Base-by-base conservation (phyloP, 2,888 invertebrate species). In the Zonitis immaculata region DNA sequence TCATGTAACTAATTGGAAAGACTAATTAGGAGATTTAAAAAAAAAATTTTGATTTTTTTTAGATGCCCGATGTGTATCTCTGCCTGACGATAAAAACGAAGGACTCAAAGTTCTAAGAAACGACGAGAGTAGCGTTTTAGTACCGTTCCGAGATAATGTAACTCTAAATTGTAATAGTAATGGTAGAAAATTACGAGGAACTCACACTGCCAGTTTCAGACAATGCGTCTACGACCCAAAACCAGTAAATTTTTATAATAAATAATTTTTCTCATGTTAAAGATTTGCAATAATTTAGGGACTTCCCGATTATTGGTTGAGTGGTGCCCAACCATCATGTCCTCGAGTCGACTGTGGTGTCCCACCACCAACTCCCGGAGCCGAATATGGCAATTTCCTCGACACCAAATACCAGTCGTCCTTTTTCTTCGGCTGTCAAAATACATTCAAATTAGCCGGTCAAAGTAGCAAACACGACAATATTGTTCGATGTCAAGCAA, bases 171-270 rank as follows among this genome's bases (percentile, higher is more conserved):
- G 95, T 69, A 83, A 84, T 47, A 85, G 84, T 49, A 81, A 86
- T 32, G 95, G 95, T 20, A 82, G 89, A 57, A 85, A 86, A 47
- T 73, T 94, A 6, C 80, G 92, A 60, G 86, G 88, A 66, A 93
- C 95, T 1, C 82, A 89, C 0, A 87, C 92, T 3, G 85, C 95
- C 6, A 81, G 84, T 1, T 95, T 94, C 74, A 85, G 96, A 56
- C 95, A 97, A 73, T 97, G 97, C 75, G 95, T 95, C 20, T 96
- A 94, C 70, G 95, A 96, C 76, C 95, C 95, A 0, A 91, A 91
- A 76, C 87, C 89, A 32, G 85, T 85, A 76, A 75, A 77, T 67
- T 52, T 35, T 44, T 42, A 52, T 16, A 52, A n/a, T n/a, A n/a
- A n/a, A n/a, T n/a, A n/a, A n/a, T n/a, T n/a, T n/a, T n/a, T n/a